Conservation (phyloP, 2,113 vertebrate genomes). For the Epinephelus fuscoguttatus region DNA sequence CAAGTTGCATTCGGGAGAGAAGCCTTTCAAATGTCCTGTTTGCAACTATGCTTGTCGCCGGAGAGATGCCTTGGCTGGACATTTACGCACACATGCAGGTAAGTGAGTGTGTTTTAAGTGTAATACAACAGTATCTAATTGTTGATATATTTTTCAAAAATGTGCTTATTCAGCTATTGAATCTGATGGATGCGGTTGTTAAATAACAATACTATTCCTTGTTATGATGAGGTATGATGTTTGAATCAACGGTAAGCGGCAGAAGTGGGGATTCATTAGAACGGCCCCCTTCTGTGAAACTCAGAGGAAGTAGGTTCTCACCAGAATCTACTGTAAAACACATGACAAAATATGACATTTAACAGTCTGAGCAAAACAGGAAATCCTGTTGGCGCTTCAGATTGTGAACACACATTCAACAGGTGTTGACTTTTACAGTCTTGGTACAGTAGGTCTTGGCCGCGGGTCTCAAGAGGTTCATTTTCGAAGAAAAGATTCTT, state of each 20-base stretch:
- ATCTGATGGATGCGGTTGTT: constrained; percentile 1
- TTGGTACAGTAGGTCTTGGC: constrained; percentile 42
- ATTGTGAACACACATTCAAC: constrained; percentile 65
- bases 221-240: neutral
- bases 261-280: constrained; percentile 42
- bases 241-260: neutral
- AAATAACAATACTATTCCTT: neutral
- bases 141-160: neutral
- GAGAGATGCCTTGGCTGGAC: constrained; percentile 93
- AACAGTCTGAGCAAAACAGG: constrained; percentile 82
- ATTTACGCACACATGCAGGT: constrained; percentile 96
- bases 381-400: constrained; percentile 82
- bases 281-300: constrained; percentile 42
- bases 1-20: constrained; percentile 97
- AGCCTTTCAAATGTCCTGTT: constrained; percentile 97
- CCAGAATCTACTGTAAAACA: constrained; percentile 56
- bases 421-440: constrained; percentile 52
- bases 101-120: constrained; percentile 57
- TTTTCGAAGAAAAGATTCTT: constrained; percentile 72
- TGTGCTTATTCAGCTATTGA: neutral
- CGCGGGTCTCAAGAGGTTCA: constrained; percentile 33
- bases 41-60: constrained; percentile 96
- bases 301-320: constrained; percentile 72
- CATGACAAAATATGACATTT: constrained; percentile 82
- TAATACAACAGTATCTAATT: neutral